Evolutionary conservation across 2,888 invertebrate species (phyloP), one percentile per base, ranked within the genome.

Genomic region (Leuctra nigra): DNA sequence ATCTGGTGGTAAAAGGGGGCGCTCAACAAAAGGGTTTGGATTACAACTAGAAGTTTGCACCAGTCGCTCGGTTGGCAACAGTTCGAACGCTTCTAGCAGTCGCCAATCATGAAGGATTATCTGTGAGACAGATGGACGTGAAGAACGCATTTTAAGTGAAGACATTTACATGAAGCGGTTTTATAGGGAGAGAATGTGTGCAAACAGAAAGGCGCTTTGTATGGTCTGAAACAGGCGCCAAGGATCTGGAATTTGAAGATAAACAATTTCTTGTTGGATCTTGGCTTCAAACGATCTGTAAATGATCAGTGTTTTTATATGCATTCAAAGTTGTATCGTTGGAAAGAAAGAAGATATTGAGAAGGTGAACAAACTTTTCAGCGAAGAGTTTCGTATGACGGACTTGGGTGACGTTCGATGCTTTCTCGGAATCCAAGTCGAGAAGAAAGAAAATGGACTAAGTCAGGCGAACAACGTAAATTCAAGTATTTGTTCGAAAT

Each of bases 71-170:
- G 23, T 36, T 58, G 2, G 53, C 54, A 14, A 53, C 61, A 1
- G 53, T 61, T 4, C 20, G 56, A 36, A 22, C 54, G 11, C 22
- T 61, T 4, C 44, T 61, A 7, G 24, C 46, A 16, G 33, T 59
- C 0, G 47, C 56, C 7, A 41, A 36, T 14, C 13, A 35, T 13
- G 18, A 22, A 20, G 44, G 29, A 38, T 14, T 54, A 3, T 29
- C 18, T 54, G 20, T 54, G 29, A 20, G 22, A 14, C 66, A 66
- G 52, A 52, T 65, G 58, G 66, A 68, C 59, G 66, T 68, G 13
- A 66, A 64, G 59, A 64, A 62, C 58, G 66, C 67, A 1, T 2
- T 68, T 59, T 58, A 7, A 41, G 64, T 14, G 64, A 66, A 48
- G 63, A 65, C 20, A 58, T 67, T 4, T 68, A 63, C 56, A 67